phyloP scores from a whole-genome alignment of 2,113 vertebrate species.

The Odocoileus virginianus region DNA sequence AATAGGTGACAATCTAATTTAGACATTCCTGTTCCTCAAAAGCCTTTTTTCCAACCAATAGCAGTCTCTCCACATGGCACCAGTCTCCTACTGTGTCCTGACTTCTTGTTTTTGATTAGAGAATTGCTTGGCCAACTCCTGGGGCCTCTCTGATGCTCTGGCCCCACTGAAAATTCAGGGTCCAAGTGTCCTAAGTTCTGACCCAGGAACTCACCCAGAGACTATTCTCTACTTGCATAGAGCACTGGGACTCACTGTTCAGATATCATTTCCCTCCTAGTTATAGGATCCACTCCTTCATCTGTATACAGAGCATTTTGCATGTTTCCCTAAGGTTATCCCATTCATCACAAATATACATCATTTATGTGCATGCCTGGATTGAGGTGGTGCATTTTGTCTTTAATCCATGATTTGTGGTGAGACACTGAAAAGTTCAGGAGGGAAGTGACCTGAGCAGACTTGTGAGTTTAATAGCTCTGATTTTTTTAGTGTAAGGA shows the following conservation, averaged over 20 bases:
- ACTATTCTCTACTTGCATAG: neutral
- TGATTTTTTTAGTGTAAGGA: neutral
- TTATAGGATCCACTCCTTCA: neutral
- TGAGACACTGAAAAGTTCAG: neutral
- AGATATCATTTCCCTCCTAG: neutral
- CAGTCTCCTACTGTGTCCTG: neutral
- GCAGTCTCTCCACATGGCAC: neutral
- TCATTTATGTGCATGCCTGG: neutral
- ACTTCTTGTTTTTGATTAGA: neutral
- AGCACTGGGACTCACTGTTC: neutral
- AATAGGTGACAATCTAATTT: neutral
- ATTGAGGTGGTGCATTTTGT: neutral
- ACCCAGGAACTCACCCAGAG: neutral
- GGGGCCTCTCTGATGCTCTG: neutral
- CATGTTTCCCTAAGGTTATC: neutral
- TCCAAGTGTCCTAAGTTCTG: neutral
- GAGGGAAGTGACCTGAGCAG: neutral
- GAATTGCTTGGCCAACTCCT: neutral
- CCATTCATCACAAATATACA: neutral
- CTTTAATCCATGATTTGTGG: neutral
- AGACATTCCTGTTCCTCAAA: neutral
- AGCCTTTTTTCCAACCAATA: neutral
- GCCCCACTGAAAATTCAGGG: neutral
- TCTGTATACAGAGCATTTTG: neutral
- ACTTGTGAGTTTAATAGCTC: neutral